A percentile compares a stretch with the other conserved stretches of the same genome.
These are phyloP conservation scores for Teleopsis dalmanni DNA, from an alignment of 1,140 invertebrate species.

Conservation along the genomic window DNA sequence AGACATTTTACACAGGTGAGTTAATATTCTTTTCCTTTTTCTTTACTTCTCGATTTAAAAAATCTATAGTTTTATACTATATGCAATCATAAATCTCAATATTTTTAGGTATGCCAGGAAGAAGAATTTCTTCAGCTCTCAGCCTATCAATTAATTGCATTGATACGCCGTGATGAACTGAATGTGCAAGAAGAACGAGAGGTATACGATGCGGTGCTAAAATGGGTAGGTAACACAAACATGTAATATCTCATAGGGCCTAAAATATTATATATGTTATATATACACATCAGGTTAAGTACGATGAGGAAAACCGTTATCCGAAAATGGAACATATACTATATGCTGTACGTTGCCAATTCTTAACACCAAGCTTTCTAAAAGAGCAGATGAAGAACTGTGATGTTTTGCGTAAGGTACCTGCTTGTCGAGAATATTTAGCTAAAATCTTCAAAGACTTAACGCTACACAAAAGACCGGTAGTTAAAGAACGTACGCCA, in stretches of 20 bases:
- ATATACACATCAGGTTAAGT: no score
- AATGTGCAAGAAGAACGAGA: slow-evolving; percentile 86
- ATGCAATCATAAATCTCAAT: slow-evolving; percentile 10
- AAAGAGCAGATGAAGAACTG: slow-evolving; percentile 88
- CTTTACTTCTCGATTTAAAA: not conserved
- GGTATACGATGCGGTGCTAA: slow-evolving; percentile 84
- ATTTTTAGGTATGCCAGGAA: slow-evolving; percentile 68
- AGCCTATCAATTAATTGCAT: slow-evolving; percentile 66
- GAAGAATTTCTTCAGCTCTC: slow-evolving; percentile 84
- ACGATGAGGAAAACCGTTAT: slow-evolving; percentile 74
- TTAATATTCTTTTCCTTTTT: no score
- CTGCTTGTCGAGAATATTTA: slow-evolving; percentile 81
- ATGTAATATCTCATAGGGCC: no score
- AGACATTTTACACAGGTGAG: slow-evolving; percentile 77
- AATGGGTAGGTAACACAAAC: no score
- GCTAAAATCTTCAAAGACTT: slow-evolving; percentile 84
- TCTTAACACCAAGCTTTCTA: slow-evolving; percentile 79
- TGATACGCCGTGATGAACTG: slow-evolving; percentile 79
- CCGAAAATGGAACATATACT: slow-evolving; percentile 81
- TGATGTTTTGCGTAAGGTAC: slow-evolving; percentile 76
- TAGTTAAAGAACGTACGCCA: slow-evolving; percentile 74
- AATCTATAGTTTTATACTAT: not conserved
- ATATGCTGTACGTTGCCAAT: slow-evolving; percentile 80
- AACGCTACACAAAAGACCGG: slow-evolving; percentile 71
- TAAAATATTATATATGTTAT: no score